A percentile compares a stretch with the other conserved stretches of the same genome.
Conservation (phyloP, 1,140 invertebrate genomes). For the Saccostrea echinata region DNA sequence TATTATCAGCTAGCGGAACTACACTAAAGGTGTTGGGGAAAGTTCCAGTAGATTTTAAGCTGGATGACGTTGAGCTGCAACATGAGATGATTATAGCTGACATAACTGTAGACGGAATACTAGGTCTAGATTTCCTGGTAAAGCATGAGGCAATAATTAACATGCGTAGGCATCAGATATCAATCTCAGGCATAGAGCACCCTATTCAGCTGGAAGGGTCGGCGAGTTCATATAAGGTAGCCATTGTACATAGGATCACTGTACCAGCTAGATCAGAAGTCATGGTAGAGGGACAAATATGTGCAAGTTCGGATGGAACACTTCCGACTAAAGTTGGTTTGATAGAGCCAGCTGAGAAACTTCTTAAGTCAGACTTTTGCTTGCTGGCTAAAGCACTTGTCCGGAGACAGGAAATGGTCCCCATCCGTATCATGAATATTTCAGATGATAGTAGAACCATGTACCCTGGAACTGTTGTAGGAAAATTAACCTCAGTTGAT, state of each 20-base stretch:
- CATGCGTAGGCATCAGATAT: background rate
- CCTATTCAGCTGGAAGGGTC: constrained; percentile 36
- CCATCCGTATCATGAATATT: constrained; percentile 48
- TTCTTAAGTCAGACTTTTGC: background rate
- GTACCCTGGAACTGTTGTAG: constrained; percentile 39
- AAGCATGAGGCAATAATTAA: background rate
- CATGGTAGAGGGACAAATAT: background rate
- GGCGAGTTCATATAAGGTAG: constrained; percentile 25
- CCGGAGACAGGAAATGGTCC: constrained; percentile 1
- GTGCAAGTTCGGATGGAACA: background rate
- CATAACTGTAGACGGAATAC: constrained; percentile 44
- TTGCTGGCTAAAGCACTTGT: constrained; percentile 32
- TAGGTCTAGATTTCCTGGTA: constrained; percentile 43
- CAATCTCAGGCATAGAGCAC: background rate
- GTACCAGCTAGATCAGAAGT: background rate
- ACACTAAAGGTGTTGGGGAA: background rate
- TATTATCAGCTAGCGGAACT: constrained; percentile 11
- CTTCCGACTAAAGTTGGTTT: background rate
- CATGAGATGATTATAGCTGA: constrained; percentile 35
- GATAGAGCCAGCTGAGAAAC: constrained; percentile 1
- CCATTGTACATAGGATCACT: background rate
- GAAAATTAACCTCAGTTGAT: constrained; percentile 8
- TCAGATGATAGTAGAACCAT: constrained; percentile 23
- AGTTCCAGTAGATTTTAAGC: background rate
- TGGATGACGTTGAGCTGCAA: background rate